These are phyloP conservation scores for Psittacula derbiana DNA, from an alignment of 2,797 vertebrate species.

Conservation along the genomic window DNA sequence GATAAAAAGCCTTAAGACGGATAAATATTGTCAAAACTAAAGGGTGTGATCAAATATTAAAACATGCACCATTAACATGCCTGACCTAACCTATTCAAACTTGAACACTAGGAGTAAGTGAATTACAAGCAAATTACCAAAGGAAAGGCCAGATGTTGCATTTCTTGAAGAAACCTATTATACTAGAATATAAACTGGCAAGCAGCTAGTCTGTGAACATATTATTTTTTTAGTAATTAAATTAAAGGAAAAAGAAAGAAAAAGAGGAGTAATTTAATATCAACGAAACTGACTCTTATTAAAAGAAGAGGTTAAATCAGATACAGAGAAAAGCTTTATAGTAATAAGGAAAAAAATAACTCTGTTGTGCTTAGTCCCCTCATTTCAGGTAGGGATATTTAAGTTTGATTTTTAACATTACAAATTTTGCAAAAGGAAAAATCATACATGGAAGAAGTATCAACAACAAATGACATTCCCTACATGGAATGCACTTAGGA, in stretches of 20 bases:
- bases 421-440: background rate
- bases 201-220: background rate
- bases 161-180: background rate
- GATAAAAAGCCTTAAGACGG: background rate
- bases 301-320: background rate
- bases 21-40: background rate
- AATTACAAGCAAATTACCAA: background rate
- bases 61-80: background rate
- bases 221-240: constrained; percentile 3
- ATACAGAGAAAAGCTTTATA: background rate
- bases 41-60: background rate
- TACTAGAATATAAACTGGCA: background rate
- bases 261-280: background rate
- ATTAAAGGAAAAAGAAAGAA: background rate
- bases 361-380: background rate
- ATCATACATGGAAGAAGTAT: background rate
- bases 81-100: background rate
- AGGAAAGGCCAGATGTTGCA: background rate
- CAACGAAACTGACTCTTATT: background rate
- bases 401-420: background rate
- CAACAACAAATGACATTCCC: background rate
- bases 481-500: background rate
- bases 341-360: background rate
- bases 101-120: background rate
- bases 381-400: background rate